Conservation (phyloP, 2,888 invertebrate genomes). For the Andrena bicolor region DNA sequence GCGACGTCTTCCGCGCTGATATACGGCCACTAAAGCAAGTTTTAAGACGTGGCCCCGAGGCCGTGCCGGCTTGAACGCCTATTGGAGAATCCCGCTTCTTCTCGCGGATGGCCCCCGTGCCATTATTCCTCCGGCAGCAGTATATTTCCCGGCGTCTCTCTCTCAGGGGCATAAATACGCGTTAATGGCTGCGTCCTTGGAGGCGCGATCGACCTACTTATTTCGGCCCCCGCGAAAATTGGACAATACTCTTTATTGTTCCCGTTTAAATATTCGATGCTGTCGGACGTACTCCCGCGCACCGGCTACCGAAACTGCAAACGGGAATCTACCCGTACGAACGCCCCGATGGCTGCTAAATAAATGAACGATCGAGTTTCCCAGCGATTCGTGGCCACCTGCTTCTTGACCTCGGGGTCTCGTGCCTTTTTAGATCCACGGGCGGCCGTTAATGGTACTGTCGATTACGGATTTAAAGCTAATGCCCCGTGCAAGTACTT, state of each 20-base stretch:
- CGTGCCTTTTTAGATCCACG: conserved; percentile 35
- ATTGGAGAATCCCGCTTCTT: conserved; percentile 57
- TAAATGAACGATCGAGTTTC: conserved; percentile 51
- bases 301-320: background rate
- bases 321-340: background rate
- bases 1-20: conserved; percentile 61
- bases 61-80: conserved; percentile 47
- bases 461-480: conserved; percentile 73
- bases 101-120: conserved; percentile 22
- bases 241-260: conserved; percentile 38
- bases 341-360: conserved; percentile 35
- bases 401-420: conserved; percentile 25
- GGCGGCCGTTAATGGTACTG: conserved; percentile 66
- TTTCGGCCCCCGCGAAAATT: conserved; percentile 47
- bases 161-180: conserved; percentile 63
- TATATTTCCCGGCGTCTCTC: conserved; percentile 60
- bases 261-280: conserved; percentile 26
- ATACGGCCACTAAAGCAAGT: conserved; percentile 63
- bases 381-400: conserved; percentile 16
- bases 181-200: conserved; percentile 61
- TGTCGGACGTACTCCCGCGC: background rate
- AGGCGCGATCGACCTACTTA: conserved; percentile 62
- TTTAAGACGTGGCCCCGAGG: conserved; percentile 51
- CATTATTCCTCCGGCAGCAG: conserved; percentile 56
- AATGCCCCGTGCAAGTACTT: conserved; percentile 63